Conservation (phyloP, 2,888 invertebrate species). For the Anticlea derivata region DNA sequence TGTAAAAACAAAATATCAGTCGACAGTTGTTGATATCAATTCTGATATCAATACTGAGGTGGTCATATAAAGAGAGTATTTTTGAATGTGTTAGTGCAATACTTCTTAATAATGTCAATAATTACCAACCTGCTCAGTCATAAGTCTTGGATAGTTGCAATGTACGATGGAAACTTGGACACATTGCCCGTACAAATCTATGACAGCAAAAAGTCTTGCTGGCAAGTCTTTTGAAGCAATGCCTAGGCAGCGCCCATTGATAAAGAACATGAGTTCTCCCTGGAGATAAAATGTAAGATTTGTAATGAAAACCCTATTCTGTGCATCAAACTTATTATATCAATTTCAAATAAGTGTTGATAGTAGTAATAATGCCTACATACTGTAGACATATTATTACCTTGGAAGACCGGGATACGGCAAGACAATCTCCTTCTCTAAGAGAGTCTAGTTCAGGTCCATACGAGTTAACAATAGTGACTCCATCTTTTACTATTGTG, state of each 20-base stretch:
- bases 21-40: too few relatives aligned
- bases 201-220: slow-evolving; percentile 92
- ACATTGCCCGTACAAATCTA: slow-evolving; percentile 97
- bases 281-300: slow-evolving; percentile 55
- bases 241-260: slow-evolving; percentile 95
- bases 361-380: too few relatives aligned
- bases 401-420: slow-evolving; percentile 91
- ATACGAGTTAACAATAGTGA: slow-evolving; percentile 91
- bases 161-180: slow-evolving; percentile 90
- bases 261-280: slow-evolving; percentile 93
- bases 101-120: too few relatives aligned
- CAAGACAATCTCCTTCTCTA: slow-evolving; percentile 92
- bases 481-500: slow-evolving; percentile 93
- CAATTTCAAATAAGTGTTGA: neutral
- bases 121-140: slow-evolving; percentile 61
- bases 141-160: slow-evolving; percentile 53
- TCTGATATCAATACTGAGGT: too few relatives aligned
- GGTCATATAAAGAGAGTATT: too few relatives aligned
- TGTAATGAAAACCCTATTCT: too few relatives aligned
- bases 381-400: slow-evolving; percentile 68
- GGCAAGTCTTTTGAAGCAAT: slow-evolving; percentile 93
- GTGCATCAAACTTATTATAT: too few relatives aligned
- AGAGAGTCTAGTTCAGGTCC: slow-evolving; percentile 93
- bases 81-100: too few relatives aligned
- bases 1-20: too few relatives aligned